A percentile compares a stretch with the other conserved stretches of the same genome.
Conservation (phyloP, 2,888 invertebrate genomes). For the Zhuqinia jingwanae region DNA sequence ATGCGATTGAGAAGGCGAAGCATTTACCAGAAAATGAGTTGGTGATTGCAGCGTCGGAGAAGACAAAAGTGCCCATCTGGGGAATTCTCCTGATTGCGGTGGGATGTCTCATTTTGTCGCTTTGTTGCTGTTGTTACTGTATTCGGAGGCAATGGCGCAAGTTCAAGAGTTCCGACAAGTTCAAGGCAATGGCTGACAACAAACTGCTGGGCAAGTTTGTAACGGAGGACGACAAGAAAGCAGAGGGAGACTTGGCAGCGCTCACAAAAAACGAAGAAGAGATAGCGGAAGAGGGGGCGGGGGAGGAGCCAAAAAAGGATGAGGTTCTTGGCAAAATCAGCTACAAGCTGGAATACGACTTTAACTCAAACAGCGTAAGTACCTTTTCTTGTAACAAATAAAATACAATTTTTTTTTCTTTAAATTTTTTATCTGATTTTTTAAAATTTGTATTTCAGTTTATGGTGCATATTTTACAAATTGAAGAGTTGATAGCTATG, state of each 20-base stretch:
- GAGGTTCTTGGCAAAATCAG: slow-evolving; percentile 76
- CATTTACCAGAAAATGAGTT: slow-evolving; percentile 72
- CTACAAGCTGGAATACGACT: slow-evolving; percentile 79
- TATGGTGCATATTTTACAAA: slow-evolving; percentile 77
- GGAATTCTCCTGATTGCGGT: slow-evolving; percentile 77
- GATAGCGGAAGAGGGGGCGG: no score
- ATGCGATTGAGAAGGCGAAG: slow-evolving; percentile 69
- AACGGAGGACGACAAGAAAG: slow-evolving; percentile 75
- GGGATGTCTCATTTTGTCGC: slow-evolving; percentile 75
- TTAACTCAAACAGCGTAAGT: slow-evolving; percentile 77
- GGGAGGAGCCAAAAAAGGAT: slow-evolving; percentile 73
- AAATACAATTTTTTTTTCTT: no score
- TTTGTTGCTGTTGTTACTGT: slow-evolving; percentile 74
- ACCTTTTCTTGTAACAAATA: no score
- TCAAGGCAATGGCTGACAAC: slow-evolving; percentile 76
- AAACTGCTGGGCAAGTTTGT: slow-evolving; percentile 77
- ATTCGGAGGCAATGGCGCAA: slow-evolving; percentile 77
- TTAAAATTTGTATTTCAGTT: slow-evolving; percentile 63
- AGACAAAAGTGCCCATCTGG: slow-evolving; percentile 78
- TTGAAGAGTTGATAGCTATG: slow-evolving; percentile 78
- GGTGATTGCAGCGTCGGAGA: slow-evolving; percentile 75
- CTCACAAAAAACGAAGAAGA: slow-evolving; percentile 76
- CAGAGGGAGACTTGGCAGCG: slow-evolving; percentile 72
- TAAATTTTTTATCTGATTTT: slow-evolving; percentile 3
- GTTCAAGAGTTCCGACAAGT: slow-evolving; percentile 75